Base-by-base conservation (phyloP, 2,888 invertebrate genomes). In the Cephus nigrinus region DNA sequence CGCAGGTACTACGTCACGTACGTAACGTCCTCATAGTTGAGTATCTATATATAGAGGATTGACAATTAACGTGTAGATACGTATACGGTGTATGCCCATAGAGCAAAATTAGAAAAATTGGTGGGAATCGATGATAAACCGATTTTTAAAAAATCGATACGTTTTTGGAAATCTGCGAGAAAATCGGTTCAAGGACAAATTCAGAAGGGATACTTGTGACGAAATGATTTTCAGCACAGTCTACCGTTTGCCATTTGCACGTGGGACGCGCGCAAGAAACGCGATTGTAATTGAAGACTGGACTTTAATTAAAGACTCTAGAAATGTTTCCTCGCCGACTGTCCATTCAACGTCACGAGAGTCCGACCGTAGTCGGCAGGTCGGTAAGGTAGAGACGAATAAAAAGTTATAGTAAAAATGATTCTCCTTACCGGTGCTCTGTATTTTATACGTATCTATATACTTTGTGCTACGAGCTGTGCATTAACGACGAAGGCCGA, bases 401-500 rank as follows among this genome's bases (percentile, higher is more conserved):
- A 15, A 40, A 40, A 40, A 40, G 15, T 40, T 23, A 40, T 40
- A 5, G 40, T 23, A 40, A 40, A 40, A 40, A 40, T 40, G 1
- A 40, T 40, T 5, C 15, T 4, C 40, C 15, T 40, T 40, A 15
- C 40, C 40, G 23, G 15, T 5, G 40, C 40, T 55, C 55, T 0
- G 55, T 15, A 40, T 55, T 55, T 55, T 55, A 9, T 55, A 55
- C 23, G 23, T 55, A 23, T 55, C 55, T 23, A 2, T 55, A 23
- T 23, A 23, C 55, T 55, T 55, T 23, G 15, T 9, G 55, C 55
- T 55, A 55, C 55, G 9, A 23, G 55, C 55, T 9, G 23, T 23
- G 55, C 55, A 55, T 31, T 23, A 71, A 33, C 71, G 71, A 33
- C 71, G 71, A 71, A 71, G 71, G 71, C 33, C 71, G 31, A 71